Percentiles rank a stretch among this genome's conserved stretches.
Evolutionary conservation across 2,797 vertebrate species (phyloP).

Genomic region (Merluccius polli): DNA sequence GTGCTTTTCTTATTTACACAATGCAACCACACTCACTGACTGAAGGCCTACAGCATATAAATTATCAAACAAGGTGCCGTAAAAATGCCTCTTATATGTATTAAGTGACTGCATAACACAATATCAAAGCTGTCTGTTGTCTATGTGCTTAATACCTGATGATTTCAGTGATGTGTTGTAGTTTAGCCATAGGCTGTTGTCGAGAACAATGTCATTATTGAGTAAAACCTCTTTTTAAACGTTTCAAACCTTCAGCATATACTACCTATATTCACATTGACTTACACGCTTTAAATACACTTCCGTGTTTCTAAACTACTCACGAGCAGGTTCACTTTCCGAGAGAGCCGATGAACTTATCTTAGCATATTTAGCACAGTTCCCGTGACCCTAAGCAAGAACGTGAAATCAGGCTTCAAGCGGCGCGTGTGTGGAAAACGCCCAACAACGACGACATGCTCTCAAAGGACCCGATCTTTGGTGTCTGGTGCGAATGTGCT

Average conservation of each 20-base stretch:
- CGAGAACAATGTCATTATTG: not conserved
- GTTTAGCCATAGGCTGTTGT: not conserved
- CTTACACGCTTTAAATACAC: not conserved
- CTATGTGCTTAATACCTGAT: not conserved
- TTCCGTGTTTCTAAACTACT: not conserved
- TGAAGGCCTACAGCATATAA: constrained; percentile 33
- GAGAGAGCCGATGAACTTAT: not conserved
- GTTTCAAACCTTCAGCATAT: not conserved
- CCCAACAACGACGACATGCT: not conserved
- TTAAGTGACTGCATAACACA: not conserved
- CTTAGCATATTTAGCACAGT: not conserved
- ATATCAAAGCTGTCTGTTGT: not conserved
- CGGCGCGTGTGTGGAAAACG: not conserved
- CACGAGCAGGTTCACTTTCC: not conserved
- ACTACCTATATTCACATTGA: not conserved
- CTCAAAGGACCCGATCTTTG: not conserved
- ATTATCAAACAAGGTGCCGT: constrained; percentile 39
- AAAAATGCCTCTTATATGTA: constrained; percentile 9
- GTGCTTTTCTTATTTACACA: constrained; percentile 16
- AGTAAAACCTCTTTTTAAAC: not conserved
- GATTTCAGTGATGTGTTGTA: too few relatives aligned
- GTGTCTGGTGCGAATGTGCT: not conserved
- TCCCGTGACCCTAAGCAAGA: not conserved
- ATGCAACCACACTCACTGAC: constrained; percentile 22
- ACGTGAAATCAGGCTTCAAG: constrained; percentile 1